A percentile compares a stretch with the other conserved stretches of the same genome.
phyloP scores from a whole-genome alignment of 1,140 invertebrate species.

The Helicoverpa zea region DNA sequence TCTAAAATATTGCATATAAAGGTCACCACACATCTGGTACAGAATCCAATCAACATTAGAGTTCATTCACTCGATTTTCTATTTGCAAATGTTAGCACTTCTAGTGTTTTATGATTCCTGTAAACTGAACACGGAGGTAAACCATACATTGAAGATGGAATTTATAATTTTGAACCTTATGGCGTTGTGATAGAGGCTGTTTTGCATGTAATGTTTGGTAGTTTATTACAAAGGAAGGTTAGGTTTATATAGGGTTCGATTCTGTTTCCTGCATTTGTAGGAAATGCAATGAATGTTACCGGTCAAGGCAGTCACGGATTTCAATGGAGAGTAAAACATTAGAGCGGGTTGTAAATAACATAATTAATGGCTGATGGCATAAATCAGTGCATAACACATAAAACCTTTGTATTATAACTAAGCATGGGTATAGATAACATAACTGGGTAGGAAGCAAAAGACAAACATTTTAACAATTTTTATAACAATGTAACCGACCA shows the following conservation, averaged over 20 bases:
- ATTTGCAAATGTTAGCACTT: slow-evolving; percentile 49
- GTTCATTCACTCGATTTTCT: slow-evolving; percentile 52
- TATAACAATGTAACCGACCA: no score
- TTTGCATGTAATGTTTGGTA: neutral
- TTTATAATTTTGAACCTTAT: slow-evolving; percentile 11
- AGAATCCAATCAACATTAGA: slow-evolving; percentile 39
- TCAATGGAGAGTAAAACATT: no score
- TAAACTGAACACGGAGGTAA: slow-evolving; percentile 23
- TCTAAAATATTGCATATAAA: slow-evolving; percentile 10
- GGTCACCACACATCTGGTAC: neutral
- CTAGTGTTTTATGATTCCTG: slow-evolving; percentile 50
- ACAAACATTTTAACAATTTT: no score
- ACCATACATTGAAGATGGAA: neutral
- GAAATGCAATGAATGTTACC: neutral
- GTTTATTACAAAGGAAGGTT: slow-evolving; percentile 26
- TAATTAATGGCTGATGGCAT: no score
- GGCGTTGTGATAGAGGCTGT: neutral
- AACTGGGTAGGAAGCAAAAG: no score
- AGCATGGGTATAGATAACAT: no score
- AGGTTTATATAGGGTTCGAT: slow-evolving; percentile 32
- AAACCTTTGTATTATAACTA: no score
- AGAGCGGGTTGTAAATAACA: no score
- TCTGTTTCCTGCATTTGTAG: slow-evolving; percentile 39
- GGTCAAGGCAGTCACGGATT: no score
- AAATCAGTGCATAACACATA: no score